These are phyloP conservation scores for Platyscapa corneri DNA, from an alignment of 1,140 invertebrate species.

Conservation along the genomic window DNA sequence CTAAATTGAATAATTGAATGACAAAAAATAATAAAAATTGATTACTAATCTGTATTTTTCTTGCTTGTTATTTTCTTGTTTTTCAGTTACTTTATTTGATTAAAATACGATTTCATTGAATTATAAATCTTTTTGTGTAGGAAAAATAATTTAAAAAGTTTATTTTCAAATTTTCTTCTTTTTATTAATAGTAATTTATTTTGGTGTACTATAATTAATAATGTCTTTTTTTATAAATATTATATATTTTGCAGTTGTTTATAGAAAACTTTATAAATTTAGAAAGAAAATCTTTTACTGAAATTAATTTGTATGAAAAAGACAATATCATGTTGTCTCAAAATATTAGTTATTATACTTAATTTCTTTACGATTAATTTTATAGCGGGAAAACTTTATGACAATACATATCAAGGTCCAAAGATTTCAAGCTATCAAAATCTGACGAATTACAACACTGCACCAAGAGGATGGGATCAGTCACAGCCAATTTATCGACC, in stretches of 20 bases:
- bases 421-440: conserved; percentile 70
- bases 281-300: too few species aligned
- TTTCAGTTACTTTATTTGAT: neutral
- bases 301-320: neutral
- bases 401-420: conserved; percentile 67
- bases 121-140: too few species aligned
- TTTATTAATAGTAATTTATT: too few species aligned
- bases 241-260: neutral
- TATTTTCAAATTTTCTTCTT: too few species aligned
- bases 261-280: neutral
- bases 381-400: conserved; percentile 63
- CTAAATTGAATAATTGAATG: too few species aligned
- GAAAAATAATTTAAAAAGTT: too few species aligned
- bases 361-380: neutral
- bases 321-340: neutral
- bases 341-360: neutral
- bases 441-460: conserved; percentile 83
- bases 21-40: too few species aligned
- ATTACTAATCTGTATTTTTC: neutral
- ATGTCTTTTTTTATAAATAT: neutral
- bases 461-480: conserved; percentile 85
- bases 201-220: too few species aligned
- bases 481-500: conserved; percentile 80
- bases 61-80: neutral
- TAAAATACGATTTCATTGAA: too few species aligned